Evolutionary conservation across 2,888 invertebrate species (phyloP), one percentile per base, ranked within the genome.

Genomic region (Reticulitermes lucifugus): DNA sequence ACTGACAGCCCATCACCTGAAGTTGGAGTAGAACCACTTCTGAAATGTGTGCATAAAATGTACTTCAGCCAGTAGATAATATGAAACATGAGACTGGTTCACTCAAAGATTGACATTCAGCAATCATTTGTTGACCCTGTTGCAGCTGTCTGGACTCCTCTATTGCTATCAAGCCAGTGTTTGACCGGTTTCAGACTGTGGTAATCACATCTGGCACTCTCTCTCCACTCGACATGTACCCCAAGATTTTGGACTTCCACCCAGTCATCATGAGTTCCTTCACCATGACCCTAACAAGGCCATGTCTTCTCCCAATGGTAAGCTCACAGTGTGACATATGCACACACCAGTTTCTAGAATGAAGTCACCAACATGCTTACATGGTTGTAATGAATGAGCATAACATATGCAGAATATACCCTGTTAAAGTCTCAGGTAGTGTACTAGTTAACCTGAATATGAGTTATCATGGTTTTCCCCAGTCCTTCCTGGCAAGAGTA

Each of bases 141-240:
- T 65, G 65, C 88, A 98, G 98, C 89, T 99, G 99, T 90, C 94
- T 99, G 92, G 99, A 99, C 92, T 98, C 98, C 0, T 99, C 99
- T 0, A 98, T 99, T 89, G 99, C 99, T 6, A 98, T 99, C 92
- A 96, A 97, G 88, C 99, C 99, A 4, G 95, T 99, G 21, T 98
- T 99, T 91, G 95, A 97, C 86, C 93, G 99, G 87, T 99, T 99
- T 90, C 99, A 99, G 92, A 95, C 97, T 0, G 99, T 99, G 77
- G 95, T 99, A 71, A 99, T 99, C 77, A 99, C 99, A 0, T 99
- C 99, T n/a, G 99, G 99, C 88, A 99, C 99, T 0, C 91, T 99
- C 22, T 99, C 99, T 0, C 99, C 99, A 0, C 92, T 99, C 89
- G 99, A 99, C 90, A 99, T 99, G 98, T 99, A 99, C 91, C 99